phyloP scores from a whole-genome alignment of 2,113 vertebrate species.

The Atlantisia rogersi region DNA sequence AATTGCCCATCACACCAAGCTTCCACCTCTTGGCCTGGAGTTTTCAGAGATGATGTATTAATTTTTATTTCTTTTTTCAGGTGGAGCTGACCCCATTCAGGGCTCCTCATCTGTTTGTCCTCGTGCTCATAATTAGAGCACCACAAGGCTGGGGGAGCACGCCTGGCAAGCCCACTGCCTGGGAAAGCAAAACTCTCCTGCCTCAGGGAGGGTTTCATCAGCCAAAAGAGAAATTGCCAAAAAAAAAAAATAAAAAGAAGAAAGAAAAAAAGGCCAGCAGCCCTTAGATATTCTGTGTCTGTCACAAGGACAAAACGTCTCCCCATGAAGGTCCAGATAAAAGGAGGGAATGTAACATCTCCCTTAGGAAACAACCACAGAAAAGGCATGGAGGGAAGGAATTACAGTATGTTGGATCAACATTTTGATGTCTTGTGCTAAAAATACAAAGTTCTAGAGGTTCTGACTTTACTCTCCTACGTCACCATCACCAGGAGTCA shows the following conservation, averaged over 20 bases:
- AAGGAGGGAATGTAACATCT: neutral
- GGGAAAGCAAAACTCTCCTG: slow-evolving; percentile 10
- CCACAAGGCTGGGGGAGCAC: neutral
- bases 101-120: slow-evolving; percentile 27
- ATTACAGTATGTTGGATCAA: neutral
- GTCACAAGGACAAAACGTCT: slow-evolving; percentile 26
- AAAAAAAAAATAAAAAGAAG: neutral
- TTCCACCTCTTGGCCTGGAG: neutral
- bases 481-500: neutral
- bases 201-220: slow-evolving; percentile 24
- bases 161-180: neutral
- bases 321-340: neutral
- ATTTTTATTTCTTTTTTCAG: neutral
- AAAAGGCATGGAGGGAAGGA: neutral
- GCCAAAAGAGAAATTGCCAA: slow-evolving; percentile 42
- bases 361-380: neutral
- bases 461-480: neutral
- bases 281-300: neutral
- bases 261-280: neutral
- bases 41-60: neutral
- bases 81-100: neutral
- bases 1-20: rapidly evolving
- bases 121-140: slow-evolving; percentile 52
- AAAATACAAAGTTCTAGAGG: neutral
- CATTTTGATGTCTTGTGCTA: rapidly evolving